Evolutionary conservation across 2,797 vertebrate species (phyloP).

Genomic region (Tenualosa thibaudeaui): DNA sequence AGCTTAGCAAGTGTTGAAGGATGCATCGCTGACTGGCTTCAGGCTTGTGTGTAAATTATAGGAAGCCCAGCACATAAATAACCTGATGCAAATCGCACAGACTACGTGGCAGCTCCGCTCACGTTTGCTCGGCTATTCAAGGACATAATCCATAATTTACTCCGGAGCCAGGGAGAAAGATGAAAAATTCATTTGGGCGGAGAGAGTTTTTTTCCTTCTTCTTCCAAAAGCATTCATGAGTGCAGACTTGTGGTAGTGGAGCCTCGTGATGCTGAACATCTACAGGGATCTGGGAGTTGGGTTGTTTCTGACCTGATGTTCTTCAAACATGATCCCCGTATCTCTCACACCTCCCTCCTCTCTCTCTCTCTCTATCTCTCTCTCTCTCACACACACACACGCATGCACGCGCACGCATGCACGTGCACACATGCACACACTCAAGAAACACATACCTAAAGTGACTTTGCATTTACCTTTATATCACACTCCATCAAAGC

Average conservation of each 20-base stretch:
- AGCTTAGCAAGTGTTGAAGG: neutral
- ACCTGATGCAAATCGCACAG: slow-evolving; percentile 28
- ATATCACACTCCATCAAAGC: no score
- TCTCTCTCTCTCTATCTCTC: neutral
- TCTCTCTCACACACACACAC: no score
- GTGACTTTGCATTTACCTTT: no score
- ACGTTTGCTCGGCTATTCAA: slow-evolving; percentile 63
- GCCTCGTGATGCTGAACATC: neutral
- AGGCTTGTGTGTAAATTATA: slow-evolving; percentile 45
- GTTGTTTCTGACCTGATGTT: neutral
- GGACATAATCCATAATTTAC: slow-evolving; percentile 68
- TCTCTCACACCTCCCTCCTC: neutral
- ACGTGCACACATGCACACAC: neutral
- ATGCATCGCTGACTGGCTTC: slow-evolving; percentile 31
- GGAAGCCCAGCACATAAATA: slow-evolving; percentile 40
- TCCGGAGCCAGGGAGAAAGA: slow-evolving; percentile 51
- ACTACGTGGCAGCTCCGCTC: slow-evolving; percentile 42
- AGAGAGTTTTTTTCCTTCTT: slow-evolving; percentile 27
- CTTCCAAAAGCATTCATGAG: slow-evolving; percentile 24
- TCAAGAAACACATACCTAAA: neutral
- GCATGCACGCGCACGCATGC: no score
- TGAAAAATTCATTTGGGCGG: slow-evolving; percentile 61
- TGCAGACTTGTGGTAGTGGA: neutral
- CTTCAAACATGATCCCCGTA: neutral
- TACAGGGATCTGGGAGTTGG: neutral